A percentile compares a stretch with the other conserved stretches of the same genome.
Conservation (phyloP, 2,797 vertebrate species). For the Parauchenoglanis punctatus region DNA sequence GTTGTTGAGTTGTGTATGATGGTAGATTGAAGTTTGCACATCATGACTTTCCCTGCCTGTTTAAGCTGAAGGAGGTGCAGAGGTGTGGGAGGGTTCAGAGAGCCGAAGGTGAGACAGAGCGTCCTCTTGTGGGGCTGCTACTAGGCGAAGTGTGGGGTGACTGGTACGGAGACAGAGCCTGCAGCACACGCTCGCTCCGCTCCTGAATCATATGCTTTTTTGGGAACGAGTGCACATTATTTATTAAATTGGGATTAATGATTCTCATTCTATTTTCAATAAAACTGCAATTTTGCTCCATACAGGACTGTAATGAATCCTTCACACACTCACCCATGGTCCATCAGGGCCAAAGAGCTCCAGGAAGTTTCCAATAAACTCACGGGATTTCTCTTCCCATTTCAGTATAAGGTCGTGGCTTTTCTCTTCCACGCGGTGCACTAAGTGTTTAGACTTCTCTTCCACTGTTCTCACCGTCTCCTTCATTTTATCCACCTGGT, state of each 20-base stretch:
- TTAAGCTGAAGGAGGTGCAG: constrained; percentile 9
- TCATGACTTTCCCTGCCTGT: neutral
- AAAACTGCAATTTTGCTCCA: neutral
- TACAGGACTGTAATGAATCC: neutral
- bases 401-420: constrained; percentile 98
- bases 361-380: constrained; percentile 96
- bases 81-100: constrained; percentile 67
- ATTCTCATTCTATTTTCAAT: neutral
- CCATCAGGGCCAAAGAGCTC: constrained; percentile 96
- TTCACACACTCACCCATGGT: constrained; percentile 83
- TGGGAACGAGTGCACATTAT: neutral
- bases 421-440: constrained; percentile 95
- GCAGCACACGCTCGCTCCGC: constrained; percentile 90
- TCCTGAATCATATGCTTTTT: constrained; percentile 93
- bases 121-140: constrained; percentile 81
- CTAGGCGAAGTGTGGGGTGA: constrained; percentile 81
- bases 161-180: constrained; percentile 92
- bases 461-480: constrained; percentile 96
- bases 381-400: constrained; percentile 98
- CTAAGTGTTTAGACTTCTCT: constrained; percentile 96
- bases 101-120: constrained; percentile 72
- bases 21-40: constrained; percentile 4
- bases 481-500: constrained; percentile 98
- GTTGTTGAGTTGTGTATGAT: neutral
- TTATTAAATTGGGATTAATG: neutral